Evolutionary conservation across 2,888 invertebrate species (phyloP), one percentile per base, ranked within the genome.

Genomic region (Beris morrisii): DNA sequence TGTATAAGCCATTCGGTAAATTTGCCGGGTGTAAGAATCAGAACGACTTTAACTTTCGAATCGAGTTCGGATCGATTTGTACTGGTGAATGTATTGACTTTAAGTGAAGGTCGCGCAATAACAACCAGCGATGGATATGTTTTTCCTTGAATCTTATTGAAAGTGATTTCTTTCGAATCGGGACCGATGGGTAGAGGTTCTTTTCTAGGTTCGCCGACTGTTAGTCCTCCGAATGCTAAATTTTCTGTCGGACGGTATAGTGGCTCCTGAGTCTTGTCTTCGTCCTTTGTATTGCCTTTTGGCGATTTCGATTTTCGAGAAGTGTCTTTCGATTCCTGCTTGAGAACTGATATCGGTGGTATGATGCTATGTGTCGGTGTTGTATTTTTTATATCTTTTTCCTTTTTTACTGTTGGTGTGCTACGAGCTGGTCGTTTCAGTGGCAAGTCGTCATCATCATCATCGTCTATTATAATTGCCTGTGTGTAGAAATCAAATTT

Each of bases 1-100:
- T 93, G 93, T 67, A 94, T 91, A 59, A 94, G 83, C 93, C 93
- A 94, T 81, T 94, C 94, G 0, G 92, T 92, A 75, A 93, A 93
- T 79, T 92, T 92, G 70, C 91, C 89, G 0, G 93, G 88, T 0
- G 88, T 87, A 75, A 89, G 87, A 86, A 92, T 90, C 12, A 94
- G 81, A 4, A 93, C 90, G 1, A 88, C 84, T 78, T 93, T 94
- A 1, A 94, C 93, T 78, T 90, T 90, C 46, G 87, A 85, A 81
- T 94, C 93, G 4, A 90, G 79, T 28, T 85, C 81, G 1, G 84
- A 82, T 12, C 89, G 83, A 73, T 89, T 88, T 0, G 84, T 79
- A 0, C 83, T 81, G 48, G 84, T 79, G 0, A 82, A 76, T 69
- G 91, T 90, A 76, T 90, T 90, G 0, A 87, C 84, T 65, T 87